phyloP scores from a whole-genome alignment of 2,888 invertebrate genomes.

The Rhorus exstirpatorius region DNA sequence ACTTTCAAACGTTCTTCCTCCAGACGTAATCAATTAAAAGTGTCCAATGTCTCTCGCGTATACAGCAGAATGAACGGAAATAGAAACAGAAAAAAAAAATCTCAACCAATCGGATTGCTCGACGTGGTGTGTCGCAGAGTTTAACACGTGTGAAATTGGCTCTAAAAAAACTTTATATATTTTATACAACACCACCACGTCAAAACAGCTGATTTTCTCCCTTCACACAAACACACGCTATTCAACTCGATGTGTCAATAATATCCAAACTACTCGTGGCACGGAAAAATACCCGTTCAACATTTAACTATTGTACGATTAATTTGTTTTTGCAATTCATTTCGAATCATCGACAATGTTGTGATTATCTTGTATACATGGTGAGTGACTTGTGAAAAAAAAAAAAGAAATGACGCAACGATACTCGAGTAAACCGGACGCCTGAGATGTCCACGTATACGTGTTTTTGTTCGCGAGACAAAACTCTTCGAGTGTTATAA shows the following conservation, averaged over 20 bases:
- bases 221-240: not conserved
- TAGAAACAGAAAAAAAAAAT: too few species aligned
- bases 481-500: conserved; percentile 33
- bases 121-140: too few species aligned
- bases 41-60: too few species aligned
- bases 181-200: conserved; percentile 43
- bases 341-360: not conserved
- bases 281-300: not conserved
- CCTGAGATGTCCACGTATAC: conserved; percentile 80
- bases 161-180: conserved; percentile 32
- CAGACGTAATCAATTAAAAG: too few species aligned
- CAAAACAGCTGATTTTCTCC: not conserved
- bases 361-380: not conserved
- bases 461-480: conserved; percentile 58
- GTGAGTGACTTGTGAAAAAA: too few species aligned
- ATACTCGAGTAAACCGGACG: conserved; percentile 34
- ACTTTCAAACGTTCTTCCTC: too few species aligned
- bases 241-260: not conserved
- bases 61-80: too few species aligned
- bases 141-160: conserved; percentile 49
- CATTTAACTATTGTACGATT: not conserved
- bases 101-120: too few species aligned
- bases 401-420: conserved; percentile 58
- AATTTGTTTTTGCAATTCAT: not conserved
- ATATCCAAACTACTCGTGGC: not conserved